Percentiles rank a stretch among this genome's conserved stretches.
phyloP scores from a whole-genome alignment of 2,113 vertebrate species.

The Mesitornis unicolor region DNA sequence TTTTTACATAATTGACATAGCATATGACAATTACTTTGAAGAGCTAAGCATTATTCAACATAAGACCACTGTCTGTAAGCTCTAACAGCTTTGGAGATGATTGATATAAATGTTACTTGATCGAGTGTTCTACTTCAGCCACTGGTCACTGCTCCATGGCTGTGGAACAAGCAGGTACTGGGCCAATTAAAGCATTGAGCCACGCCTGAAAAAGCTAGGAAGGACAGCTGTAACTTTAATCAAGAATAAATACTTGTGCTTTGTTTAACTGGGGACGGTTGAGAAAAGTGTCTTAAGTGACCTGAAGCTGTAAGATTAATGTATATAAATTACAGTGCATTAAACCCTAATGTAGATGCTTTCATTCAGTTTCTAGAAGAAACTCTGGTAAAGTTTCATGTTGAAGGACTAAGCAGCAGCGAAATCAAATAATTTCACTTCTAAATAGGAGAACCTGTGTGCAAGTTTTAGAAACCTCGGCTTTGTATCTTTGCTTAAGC shows the following conservation, averaged over 20 bases:
- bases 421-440: background rate
- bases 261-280: background rate
- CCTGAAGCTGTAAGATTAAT: background rate
- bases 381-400: background rate
- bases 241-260: background rate
- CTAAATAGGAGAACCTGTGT: background rate
- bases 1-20: constrained; percentile 25
- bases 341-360: background rate
- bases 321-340: background rate
- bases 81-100: background rate
- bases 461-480: background rate
- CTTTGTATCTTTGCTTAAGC: background rate
- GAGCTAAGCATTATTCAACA: background rate
- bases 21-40: background rate
- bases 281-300: background rate
- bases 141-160: background rate
- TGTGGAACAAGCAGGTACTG: background rate
- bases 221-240: background rate
- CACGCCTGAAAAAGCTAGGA: background rate
- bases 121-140: fast-evolving
- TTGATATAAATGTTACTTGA: background rate
- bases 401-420: background rate
- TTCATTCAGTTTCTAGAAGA: background rate
- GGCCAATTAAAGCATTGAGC: background rate
- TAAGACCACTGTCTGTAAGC: background rate